Percentiles rank a stretch among this genome's conserved stretches.
phyloP scores from a whole-genome alignment of 2,113 vertebrate genomes.

The Peucedramus taeniatus region DNA sequence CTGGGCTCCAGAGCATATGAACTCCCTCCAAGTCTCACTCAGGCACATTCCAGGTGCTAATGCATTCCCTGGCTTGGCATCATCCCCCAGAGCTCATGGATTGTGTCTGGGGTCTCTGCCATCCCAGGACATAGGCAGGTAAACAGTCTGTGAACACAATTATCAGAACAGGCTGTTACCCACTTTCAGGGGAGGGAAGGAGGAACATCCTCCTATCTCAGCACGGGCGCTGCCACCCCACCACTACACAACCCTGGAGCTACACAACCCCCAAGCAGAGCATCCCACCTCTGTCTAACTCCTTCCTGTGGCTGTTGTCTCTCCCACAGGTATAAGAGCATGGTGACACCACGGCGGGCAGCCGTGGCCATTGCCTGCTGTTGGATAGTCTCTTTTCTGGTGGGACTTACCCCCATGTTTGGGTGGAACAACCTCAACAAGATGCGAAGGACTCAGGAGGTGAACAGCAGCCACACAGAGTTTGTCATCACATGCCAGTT shows the following conservation, averaged over 20 bases:
- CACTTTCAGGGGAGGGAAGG: too few relatives aligned
- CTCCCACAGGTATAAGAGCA: constrained; percentile 83
- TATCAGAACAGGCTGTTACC: not conserved
- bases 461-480: constrained; percentile 55
- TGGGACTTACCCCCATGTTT: constrained; percentile 90
- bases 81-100: not conserved
- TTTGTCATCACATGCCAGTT: constrained; percentile 83
- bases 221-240: not conserved
- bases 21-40: accelerated
- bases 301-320: not conserved
- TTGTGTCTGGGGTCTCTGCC: not conserved
- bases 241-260: not conserved
- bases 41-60: not conserved
- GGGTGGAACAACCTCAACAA: constrained; percentile 89
- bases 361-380: constrained; percentile 84
- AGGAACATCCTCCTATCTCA: not conserved
- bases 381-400: constrained; percentile 88
- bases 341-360: constrained; percentile 86
- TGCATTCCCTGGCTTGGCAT: not conserved
- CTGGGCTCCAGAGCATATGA: not conserved
- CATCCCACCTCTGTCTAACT: not conserved
- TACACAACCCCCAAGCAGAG: not conserved
- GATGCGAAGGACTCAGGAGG: constrained; percentile 62
- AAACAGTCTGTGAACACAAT: not conserved
- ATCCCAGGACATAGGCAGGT: not conserved